Evolutionary conservation across 1,140 invertebrate species (phyloP).

Genomic region (Babylonia areolata): DNA sequence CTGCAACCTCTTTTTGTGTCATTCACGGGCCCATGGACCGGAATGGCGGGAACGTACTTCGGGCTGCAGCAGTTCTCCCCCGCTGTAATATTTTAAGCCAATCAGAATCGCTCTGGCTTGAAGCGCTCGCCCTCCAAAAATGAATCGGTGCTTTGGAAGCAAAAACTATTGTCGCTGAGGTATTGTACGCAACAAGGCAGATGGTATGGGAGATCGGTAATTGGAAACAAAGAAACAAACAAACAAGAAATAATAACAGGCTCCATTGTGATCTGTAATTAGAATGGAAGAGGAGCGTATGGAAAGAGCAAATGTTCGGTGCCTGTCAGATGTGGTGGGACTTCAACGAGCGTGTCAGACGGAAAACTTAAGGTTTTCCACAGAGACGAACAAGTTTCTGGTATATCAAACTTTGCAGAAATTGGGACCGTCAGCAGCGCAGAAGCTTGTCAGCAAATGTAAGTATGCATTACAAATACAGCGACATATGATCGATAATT

Average conservation of each 20-base stretch:
- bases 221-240: too few relatives aligned
- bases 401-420: slow-evolving; percentile 66
- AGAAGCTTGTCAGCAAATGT: slow-evolving; percentile 69
- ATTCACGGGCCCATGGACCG: too few relatives aligned
- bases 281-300: slow-evolving; percentile 20
- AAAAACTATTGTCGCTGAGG: too few relatives aligned
- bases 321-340: slow-evolving; percentile 63
- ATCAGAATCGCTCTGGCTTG: not conserved
- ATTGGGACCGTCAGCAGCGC: slow-evolving; percentile 63
- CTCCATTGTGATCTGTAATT: not conserved
- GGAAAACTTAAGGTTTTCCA: slow-evolving; percentile 62
- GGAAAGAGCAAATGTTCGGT: slow-evolving; percentile 51
- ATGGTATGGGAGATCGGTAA: too few relatives aligned
- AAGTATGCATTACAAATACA: slow-evolving; percentile 46
- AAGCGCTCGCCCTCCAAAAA: slow-evolving; percentile 32
- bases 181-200: too few relatives aligned
- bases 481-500: too few relatives aligned
- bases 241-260: too few relatives aligned
- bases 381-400: slow-evolving; percentile 67
- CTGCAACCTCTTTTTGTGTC: too few relatives aligned
- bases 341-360: slow-evolving; percentile 59
- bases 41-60: not conserved
- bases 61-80: slow-evolving; percentile 2
- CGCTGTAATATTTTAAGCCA: not conserved
- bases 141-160: not conserved